Conservation (phyloP, 2,797 vertebrate species). For the Poeciliopsis gracilis region DNA sequence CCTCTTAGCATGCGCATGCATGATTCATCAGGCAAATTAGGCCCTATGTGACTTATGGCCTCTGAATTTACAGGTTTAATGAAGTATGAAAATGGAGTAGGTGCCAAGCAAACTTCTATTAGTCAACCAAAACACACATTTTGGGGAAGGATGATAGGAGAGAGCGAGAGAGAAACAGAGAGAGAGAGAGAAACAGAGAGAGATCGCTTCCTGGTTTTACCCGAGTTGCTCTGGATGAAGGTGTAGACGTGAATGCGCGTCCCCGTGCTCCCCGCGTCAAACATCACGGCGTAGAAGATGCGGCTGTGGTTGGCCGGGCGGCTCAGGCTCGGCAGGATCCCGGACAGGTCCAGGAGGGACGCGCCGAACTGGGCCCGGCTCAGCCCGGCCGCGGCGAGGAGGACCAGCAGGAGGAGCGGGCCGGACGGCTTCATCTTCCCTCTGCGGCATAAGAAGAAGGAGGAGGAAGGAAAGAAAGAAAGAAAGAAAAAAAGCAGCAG, state of each 20-base stretch:
- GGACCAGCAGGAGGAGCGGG: slow-evolving; percentile 44
- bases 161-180: no score
- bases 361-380: slow-evolving; percentile 54
- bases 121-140: slow-evolving; percentile 10
- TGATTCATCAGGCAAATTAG: slow-evolving; percentile 38
- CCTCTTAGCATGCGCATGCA: slow-evolving; percentile 40
- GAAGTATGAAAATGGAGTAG: slow-evolving; percentile 5
- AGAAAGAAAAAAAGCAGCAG: not conserved
- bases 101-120: slow-evolving; percentile 2
- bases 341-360: slow-evolving; percentile 55
- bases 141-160: not conserved
- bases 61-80: slow-evolving; percentile 15
- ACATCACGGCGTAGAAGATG: slow-evolving; percentile 93
- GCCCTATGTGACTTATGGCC: slow-evolving; percentile 16
- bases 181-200: not conserved
- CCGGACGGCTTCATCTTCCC: slow-evolving; percentile 65
- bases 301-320: slow-evolving; percentile 85
- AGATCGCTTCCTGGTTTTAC: slow-evolving; percentile 63
- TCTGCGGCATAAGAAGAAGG: slow-evolving; percentile 41
- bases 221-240: slow-evolving; percentile 86
- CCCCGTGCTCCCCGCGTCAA: slow-evolving; percentile 97
- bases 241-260: slow-evolving; percentile 95
- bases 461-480: no score
- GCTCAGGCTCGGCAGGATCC: slow-evolving; percentile 73
- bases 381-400: slow-evolving; percentile 56